phyloP scores from a whole-genome alignment of 2,888 invertebrate species.

The Eilema caniola region DNA sequence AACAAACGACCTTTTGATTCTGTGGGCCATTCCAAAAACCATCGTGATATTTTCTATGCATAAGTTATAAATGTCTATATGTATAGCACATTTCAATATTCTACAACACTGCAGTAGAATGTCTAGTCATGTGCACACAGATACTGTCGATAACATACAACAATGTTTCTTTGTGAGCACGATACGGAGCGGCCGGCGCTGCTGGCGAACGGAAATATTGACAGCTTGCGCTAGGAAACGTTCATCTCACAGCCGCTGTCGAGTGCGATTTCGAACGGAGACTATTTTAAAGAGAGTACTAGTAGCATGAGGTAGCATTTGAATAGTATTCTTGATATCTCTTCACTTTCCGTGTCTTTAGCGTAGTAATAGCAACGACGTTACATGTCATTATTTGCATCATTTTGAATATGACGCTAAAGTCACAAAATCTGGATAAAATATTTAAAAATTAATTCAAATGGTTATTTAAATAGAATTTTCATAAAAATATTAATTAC shows the following conservation, averaged over 20 bases:
- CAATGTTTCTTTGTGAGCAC: neutral
- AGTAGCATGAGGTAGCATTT: neutral
- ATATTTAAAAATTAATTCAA: no score
- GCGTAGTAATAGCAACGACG: no score
- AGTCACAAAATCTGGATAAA: no score
- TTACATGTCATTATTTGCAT: no score
- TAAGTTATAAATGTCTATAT: neutral
- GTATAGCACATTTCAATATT: neutral
- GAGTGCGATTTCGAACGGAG: neutral
- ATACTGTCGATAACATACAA: slow-evolving; percentile 1
- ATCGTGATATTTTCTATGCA: neutral
- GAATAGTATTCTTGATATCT: no score
- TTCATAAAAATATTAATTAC: no score
- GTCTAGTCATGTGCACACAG: neutral
- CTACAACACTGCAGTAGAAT: neutral
- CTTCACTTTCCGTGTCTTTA: no score
- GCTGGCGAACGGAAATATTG: neutral
- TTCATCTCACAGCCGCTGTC: neutral
- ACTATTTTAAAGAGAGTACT: neutral
- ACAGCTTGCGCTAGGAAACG: neutral
- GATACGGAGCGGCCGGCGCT: neutral
- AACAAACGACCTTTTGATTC: neutral
- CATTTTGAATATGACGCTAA: no score
- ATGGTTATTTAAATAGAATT: no score
- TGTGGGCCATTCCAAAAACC: neutral